Evolutionary conservation across 2,113 vertebrate species (phyloP), one percentile per base, ranked within the genome.

Genomic region (Misgurnus mizolepis): DNA sequence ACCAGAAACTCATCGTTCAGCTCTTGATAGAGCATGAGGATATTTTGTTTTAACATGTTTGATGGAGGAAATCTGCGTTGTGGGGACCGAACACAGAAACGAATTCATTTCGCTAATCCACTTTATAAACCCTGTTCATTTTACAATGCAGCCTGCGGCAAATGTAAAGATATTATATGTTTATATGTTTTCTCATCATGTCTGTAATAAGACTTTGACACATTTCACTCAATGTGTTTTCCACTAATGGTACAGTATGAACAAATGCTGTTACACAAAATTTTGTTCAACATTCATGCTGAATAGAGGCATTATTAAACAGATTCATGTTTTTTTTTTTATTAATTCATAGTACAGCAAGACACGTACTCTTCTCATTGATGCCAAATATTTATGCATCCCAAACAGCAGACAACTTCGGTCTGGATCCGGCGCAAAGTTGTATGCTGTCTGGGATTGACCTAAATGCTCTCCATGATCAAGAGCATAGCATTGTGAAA

Each of bases 11-110:
- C 75, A 96, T 99, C 67, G 93, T 99, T 89, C 97, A 98, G 91
- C 93, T 99, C 80, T 90, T 99, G 92, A 98, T 99, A 80, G 96
- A 98, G 90, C 95, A 98, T 9, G 97, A 99, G 94, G 96, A 99
- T 73, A 95, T 98, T 84, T 94, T 99, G 88, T 99, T 99, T 90
- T 99, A 89, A 92, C 14, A 83, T 79, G 80, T 81, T 71, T 10
- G 78, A 84, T 79, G 87, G 12, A 67, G 66, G 60, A 71, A 22
- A 43, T 45, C n/a, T 27, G 5, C 5, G 53, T 56, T n/a, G 14
- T 17, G 53, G 6, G 5, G 53, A n/a, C 14, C 17, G 14, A 6
- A 56, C 15, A 56, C 15, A 56, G 17, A 58, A 58, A 58, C 8
- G 17, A 58, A 58, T 7, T 58, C 17, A 58, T 8, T 58, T 58